These are phyloP conservation scores for Macrotis lagotis DNA, from an alignment of 2,113 vertebrate genomes.

Conservation along the genomic window DNA sequence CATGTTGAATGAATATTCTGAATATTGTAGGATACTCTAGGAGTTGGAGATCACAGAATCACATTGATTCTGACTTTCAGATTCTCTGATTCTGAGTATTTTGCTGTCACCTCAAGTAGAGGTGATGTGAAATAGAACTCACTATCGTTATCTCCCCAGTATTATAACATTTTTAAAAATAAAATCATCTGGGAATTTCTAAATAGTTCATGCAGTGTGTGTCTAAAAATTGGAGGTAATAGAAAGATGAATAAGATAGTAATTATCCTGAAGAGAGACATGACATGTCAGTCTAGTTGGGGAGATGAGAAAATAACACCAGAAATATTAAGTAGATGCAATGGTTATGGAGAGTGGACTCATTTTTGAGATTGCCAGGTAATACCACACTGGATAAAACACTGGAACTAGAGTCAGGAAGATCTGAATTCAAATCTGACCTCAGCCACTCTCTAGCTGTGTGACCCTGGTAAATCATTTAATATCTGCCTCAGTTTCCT, in stretches of 20 bases:
- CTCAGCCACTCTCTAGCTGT: not conserved
- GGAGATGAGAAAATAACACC: not conserved
- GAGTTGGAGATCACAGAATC: not conserved
- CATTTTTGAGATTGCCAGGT: not conserved
- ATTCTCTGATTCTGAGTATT: not conserved
- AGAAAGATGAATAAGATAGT: not conserved
- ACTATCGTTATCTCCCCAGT: not conserved
- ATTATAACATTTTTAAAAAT: not conserved
- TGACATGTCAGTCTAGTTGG: not conserved
- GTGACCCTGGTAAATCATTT: not conserved
- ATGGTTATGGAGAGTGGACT: not conserved
- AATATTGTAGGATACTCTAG: not conserved
- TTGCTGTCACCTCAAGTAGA: not conserved
- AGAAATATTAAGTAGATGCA: not conserved
- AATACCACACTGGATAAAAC: not conserved
- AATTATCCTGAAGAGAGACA: not conserved
- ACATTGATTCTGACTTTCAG: not conserved
- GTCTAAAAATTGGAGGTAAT: not conserved
- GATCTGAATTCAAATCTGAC: not conserved
- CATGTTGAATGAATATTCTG: not conserved
- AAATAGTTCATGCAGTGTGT: not conserved
- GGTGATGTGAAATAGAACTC: not conserved
- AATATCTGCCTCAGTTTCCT: not conserved
- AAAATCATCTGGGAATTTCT: not conserved
- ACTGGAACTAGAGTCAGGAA: not conserved